Evolutionary conservation across 2,888 invertebrate species (phyloP), one percentile per base, ranked within the genome.

Genomic region (Hoplodrina blanda): DNA sequence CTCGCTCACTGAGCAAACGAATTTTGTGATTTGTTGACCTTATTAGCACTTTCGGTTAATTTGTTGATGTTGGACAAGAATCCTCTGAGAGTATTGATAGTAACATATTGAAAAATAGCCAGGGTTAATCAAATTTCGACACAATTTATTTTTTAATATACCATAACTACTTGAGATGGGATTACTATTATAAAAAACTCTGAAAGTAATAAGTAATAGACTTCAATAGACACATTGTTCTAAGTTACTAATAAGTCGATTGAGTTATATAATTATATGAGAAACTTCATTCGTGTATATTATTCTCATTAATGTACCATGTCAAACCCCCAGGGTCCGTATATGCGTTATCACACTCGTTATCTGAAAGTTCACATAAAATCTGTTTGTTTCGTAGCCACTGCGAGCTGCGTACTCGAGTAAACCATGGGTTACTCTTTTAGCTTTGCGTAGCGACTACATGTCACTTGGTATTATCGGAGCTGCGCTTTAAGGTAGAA

Each of bases 21-120:
- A 78, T 69, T 76, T 62, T 49, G 78, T 33, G 62, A 78, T 69
- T 69, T 77, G 69, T 78, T 73, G 69, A 75, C 61, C 57, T 77
- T 75, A 77, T 75, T 64, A 77, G 61, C 69, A 68, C 41, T 78
- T 74, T 57, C 20, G 11, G 52, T 46, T 79, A 64, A 56, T 72
- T 67, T 74, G 57, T 72, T 66, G 73, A 46, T 72, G 44, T 56
- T 50, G 17, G 44, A 56, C 37, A 30, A 44, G 20, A 70, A 33
- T 54, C 3, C 4, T 54, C 17, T 15, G 33, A 19, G 13, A n/a
- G 2, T 44, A 25, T 19, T 54, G 13, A 25, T 25, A n/a, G 19
- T 37, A 52, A 25, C 8, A 20, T 13, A 30, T 41, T 10, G 11
- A 19, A 33, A 13, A 59, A 25, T 11, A 13, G 10, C 6, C 11